A percentile compares a stretch with the other conserved stretches of the same genome.
Conservation (phyloP, 2,797 vertebrate genomes). For the Leucoraja ocellata region DNA sequence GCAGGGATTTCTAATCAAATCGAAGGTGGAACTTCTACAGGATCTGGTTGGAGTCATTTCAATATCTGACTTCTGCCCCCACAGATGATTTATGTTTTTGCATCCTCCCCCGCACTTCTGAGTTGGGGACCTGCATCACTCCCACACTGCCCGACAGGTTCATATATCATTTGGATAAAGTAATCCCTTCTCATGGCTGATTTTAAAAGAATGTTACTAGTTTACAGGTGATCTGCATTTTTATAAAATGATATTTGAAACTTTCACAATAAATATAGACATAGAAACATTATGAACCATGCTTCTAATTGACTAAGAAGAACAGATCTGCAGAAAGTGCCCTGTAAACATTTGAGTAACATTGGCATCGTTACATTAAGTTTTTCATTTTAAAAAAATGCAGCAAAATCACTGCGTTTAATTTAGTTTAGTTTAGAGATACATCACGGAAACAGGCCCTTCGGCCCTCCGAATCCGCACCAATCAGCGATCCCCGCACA, state of each 20-base stretch:
- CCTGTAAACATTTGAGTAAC: too few species aligned
- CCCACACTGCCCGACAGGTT: not conserved
- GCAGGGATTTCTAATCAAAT: not conserved
- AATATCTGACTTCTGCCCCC: not conserved
- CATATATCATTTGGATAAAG: not conserved
- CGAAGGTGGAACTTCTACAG: not conserved
- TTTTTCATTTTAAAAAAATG: not conserved
- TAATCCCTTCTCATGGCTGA: not conserved
- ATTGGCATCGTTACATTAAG: not conserved
- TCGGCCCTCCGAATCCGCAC: too few species aligned
- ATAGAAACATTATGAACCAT: not conserved
- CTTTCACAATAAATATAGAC: not conserved
- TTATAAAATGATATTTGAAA: not conserved
- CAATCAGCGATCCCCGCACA: too few species aligned
- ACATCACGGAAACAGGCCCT: too few species aligned
- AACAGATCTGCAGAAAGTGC: not conserved
- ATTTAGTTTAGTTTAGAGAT: too few species aligned
- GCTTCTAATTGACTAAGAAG: not conserved
- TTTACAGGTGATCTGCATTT: not conserved
- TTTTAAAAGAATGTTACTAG: not conserved
- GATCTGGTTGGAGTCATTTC: not conserved
- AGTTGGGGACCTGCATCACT: not conserved
- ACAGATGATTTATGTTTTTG: not conserved
- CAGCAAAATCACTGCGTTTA: too few species aligned
- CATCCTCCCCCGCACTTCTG: not conserved